A percentile compares a stretch with the other conserved stretches of the same genome.
These are phyloP conservation scores for Paramacrobiotus metropolitanus DNA, from an alignment of 1,140 invertebrate species.

Conservation along the genomic window DNA sequence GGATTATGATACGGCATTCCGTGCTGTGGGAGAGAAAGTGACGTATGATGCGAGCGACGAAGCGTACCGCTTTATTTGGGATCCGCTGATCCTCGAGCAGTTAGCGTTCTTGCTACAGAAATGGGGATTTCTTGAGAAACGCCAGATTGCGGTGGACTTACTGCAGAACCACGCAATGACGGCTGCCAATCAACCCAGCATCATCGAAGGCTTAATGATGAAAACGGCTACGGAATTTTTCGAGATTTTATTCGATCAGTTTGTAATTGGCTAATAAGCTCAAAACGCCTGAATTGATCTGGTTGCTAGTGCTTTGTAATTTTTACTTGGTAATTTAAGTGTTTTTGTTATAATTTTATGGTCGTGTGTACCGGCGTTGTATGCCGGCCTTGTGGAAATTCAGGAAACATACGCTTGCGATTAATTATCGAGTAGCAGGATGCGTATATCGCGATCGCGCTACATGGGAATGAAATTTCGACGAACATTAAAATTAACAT, in stretches of 20 bases:
- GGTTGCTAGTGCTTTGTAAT: no score
- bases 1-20: conserved; percentile 2
- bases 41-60: background rate
- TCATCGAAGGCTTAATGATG: background rate
- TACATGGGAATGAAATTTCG: no score
- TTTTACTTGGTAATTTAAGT: no score
- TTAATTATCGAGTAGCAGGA: no score
- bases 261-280: background rate
- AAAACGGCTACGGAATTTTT: background rate
- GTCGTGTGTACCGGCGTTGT: no score
- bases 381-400: no score
- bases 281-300: no score
- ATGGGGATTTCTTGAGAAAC: background rate
- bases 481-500: no score
- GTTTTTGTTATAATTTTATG: no score
- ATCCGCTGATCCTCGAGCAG: conserved; percentile 1
- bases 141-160: background rate
- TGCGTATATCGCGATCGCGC: no score
- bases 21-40: background rate
- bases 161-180: background rate
- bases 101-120: background rate
- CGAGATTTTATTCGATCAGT: background rate
- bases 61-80: background rate
- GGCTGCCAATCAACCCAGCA: background rate
- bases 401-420: no score